Evolutionary conservation across 2,113 vertebrate species (phyloP), one percentile per base, ranked within the genome.

Genomic region (Mormyrus lacerda): DNA sequence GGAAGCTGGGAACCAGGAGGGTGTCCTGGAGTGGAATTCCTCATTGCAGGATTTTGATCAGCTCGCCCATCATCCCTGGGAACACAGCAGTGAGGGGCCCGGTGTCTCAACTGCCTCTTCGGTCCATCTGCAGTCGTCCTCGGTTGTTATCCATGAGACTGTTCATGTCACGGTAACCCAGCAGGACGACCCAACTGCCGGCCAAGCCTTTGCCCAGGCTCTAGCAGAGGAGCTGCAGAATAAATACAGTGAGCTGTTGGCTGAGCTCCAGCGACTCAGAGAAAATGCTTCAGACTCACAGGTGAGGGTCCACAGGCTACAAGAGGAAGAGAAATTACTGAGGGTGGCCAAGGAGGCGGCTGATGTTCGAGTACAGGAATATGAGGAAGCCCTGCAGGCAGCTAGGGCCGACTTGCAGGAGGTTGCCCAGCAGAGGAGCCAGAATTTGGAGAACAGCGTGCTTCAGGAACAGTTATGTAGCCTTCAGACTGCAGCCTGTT

Each of bases 381-480:
- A 91, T 73, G 90, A 94, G 92, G 92, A 94, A 92, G 94, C 96
- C 90, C 92, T 98, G 7, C 91, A 92, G 50, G 93, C 93, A 6
- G 93, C 95, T 45, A 95, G 93, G 92, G 92, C 92, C 61, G 92
- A 94, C 35, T 50, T 97, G 24, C 89, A 94, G 21, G 89, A 93
- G 88, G 91, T 94, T 88, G 95, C 96, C 91, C 95, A 94, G 65
- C 94, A 94, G 90, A 96, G 92, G 44, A 93, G 91, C 79, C 94
- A 94, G 3, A 89, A 69, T 0, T 27, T 92, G 44, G 95, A 94
- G 85, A 93, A 95, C 24, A 90, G 92, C 65, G 93, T 97, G 88
- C 93, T 98, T 45, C 94, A 94, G 89, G 97, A 98, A 86, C 96
- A 98, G 94, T 93, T 98, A 15, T 93, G 96, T 19, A 97, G 96